A percentile compares a stretch with the other conserved stretches of the same genome.
Evolutionary conservation across 1,140 invertebrate genomes (phyloP).

Genomic region (Myzus persicae): DNA sequence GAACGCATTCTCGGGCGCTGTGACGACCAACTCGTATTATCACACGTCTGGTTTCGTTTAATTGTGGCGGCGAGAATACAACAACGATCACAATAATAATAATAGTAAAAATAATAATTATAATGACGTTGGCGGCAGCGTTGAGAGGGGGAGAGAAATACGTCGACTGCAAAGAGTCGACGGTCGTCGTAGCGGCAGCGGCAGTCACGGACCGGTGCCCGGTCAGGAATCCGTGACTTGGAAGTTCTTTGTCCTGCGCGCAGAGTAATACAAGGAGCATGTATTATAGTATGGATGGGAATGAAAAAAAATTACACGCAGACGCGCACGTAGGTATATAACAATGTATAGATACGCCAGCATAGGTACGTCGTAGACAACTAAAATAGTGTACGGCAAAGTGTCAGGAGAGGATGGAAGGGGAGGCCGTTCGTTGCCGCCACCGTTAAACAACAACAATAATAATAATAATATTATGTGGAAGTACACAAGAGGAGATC

Average conservation of each 20-base stretch:
- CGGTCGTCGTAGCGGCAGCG: background rate
- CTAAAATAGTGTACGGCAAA: background rate
- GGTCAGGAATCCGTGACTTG: slow-evolving; percentile 55
- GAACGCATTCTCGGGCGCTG: background rate
- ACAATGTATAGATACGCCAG: background rate
- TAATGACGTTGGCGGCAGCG: background rate
- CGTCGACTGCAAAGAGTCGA: background rate
- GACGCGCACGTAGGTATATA: background rate
- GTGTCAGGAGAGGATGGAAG: background rate
- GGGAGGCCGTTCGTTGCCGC: background rate
- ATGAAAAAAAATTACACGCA: slow-evolving; percentile 15
- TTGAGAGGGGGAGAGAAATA: background rate
- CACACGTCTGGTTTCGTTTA: background rate
- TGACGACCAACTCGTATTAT: background rate
- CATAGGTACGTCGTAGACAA: background rate
- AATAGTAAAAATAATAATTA: background rate
- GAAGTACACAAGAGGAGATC: background rate
- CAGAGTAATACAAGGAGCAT: slow-evolving; percentile 29
- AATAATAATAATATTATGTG: background rate
- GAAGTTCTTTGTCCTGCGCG: slow-evolving; percentile 48
- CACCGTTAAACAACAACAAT: background rate
- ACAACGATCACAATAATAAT: background rate
- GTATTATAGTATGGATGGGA: background rate
- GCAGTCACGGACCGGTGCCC: slow-evolving; percentile 50
- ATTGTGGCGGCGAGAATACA: background rate